Evolutionary conservation across 2,113 vertebrate genomes (phyloP), one percentile per base, ranked within the genome.

Genomic region (Microtus montanus): DNA sequence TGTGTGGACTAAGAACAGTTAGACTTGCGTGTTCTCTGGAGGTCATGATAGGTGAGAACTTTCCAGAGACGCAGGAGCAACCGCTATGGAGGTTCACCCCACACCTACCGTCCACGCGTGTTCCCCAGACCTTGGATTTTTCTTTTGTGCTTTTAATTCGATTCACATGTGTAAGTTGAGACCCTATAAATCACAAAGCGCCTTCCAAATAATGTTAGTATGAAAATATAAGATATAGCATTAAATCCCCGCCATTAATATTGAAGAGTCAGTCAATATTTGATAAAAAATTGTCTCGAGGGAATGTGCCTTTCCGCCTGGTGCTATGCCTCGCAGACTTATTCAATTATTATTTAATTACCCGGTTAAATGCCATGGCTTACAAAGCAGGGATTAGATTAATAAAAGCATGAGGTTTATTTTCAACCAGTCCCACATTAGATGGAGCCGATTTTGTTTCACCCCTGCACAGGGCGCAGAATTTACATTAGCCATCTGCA

Each of bases 291-390:
- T 66, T 33, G 52, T 87, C 96, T 95, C 94, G 7, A 22, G 97
- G 96, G 96, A 97, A 75, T 97, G 71, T 79, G 90, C 95, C 82
- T 97, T 96, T 97, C 94, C 90, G 93, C 77, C 30, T 54, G 83
- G 74, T 95, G 97, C 96, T 97, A 96, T 97, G 96, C 95, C 93
- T 97, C 11, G 1, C 95, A 96, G 95, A 85, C 86, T 97, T 96
- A 97, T 96, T 97, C 96, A 97, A 97, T 98, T 97, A 97, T 97
- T 97, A 98, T 98, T 97, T 97, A 98, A 97, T 97, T 97, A 97
- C 88, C 79, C 11, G 5, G 96, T 91, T 97, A 97, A 97, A 97
- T 97, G 96, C 92, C 97, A 96, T 83, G 88, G 78, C 96, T 98
- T 97, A 98, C 97, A 97, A 97, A 97, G 97, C 97, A 96, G 86